Percentiles rank a stretch among this genome's conserved stretches.
Conservation (phyloP, 1,140 invertebrate genomes). For the Zaprionus gabonicus region DNA sequence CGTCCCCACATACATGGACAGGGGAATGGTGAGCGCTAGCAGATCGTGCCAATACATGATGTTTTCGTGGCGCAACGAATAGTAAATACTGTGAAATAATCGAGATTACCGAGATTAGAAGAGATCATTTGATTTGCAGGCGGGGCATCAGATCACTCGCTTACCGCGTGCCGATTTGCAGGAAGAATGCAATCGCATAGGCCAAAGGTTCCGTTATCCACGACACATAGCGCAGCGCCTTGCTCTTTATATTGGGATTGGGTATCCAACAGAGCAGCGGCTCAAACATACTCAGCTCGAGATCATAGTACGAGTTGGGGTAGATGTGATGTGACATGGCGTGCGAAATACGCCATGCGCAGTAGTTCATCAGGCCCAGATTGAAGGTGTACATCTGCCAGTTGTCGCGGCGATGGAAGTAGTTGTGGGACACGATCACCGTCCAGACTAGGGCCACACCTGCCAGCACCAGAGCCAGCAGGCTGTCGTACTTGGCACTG, state of each 20-base stretch:
- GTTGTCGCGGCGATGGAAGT: constrained; percentile 91
- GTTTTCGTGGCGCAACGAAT: constrained; percentile 68
- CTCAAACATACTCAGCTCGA: constrained; percentile 90
- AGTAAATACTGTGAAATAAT: constrained; percentile 64
- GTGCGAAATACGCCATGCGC: constrained; percentile 91
- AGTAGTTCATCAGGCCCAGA: constrained; percentile 87
- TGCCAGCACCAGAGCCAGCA: constrained; percentile 84
- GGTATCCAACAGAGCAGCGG: constrained; percentile 90
- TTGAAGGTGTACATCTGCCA: constrained; percentile 94
- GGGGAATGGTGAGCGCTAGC: constrained; percentile 86
- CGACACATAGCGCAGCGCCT: constrained; percentile 83
- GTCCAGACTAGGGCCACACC: constrained; percentile 87
- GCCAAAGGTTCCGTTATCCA: constrained; percentile 86
- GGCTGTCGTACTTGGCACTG: constrained; percentile 85
- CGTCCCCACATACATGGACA: constrained; percentile 85
- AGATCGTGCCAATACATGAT: constrained; percentile 83
- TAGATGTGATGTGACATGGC: constrained; percentile 92
- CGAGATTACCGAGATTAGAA: constrained; percentile 20
- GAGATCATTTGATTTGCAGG: constrained; percentile 23
- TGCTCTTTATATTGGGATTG: constrained; percentile 84
- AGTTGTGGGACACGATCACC: constrained; percentile 90
- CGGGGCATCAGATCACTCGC: constrained; percentile 27
- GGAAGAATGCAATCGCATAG: constrained; percentile 84
- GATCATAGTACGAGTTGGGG: constrained; percentile 91
- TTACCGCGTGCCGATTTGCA: constrained; percentile 75